phyloP scores from a whole-genome alignment of 2,888 invertebrate species.

The Hypomecis punctinalis region DNA sequence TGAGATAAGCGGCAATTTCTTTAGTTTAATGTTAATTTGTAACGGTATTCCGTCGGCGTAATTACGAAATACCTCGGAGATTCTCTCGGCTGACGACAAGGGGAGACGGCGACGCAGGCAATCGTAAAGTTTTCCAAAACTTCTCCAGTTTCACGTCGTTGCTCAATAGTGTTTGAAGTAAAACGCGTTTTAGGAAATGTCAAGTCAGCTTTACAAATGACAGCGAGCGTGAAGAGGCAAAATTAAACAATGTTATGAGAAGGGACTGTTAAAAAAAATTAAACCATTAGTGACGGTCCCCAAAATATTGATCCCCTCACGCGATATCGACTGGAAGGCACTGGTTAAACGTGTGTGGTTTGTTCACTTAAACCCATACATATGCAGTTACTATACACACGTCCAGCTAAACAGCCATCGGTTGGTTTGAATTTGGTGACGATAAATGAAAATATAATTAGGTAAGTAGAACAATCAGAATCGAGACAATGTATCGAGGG shows the following conservation, averaged over 20 bases:
- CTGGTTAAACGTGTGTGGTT: constrained; percentile 23
- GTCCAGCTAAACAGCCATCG: background rate
- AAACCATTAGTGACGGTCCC: constrained; percentile 48
- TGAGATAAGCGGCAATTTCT: constrained; percentile 54
- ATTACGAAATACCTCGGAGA: constrained; percentile 61
- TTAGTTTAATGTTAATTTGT: constrained; percentile 52
- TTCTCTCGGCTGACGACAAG: constrained; percentile 40
- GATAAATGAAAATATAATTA: background rate
- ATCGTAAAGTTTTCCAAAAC: constrained; percentile 53
- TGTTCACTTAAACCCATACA: constrained; percentile 17
- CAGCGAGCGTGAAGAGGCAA: constrained; percentile 70
- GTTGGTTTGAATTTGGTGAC: background rate
- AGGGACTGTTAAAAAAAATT: constrained; percentile 50
- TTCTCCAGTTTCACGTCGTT: constrained; percentile 25
- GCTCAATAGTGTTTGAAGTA: constrained; percentile 21
- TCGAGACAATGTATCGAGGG: background rate
- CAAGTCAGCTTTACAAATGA: constrained; percentile 71
- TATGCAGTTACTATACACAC: constrained; percentile 15
- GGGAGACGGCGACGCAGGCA: constrained; percentile 50
- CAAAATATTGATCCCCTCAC: constrained; percentile 35
- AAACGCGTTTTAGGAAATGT: constrained; percentile 52
- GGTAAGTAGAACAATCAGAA: background rate
- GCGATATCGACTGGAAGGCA: constrained; percentile 23
- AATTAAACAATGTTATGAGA: constrained; percentile 61
- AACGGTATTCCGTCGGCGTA: constrained; percentile 51